Base-by-base conservation (phyloP, 1,140 invertebrate species). In the Caenorhabditis brenneri region DNA sequence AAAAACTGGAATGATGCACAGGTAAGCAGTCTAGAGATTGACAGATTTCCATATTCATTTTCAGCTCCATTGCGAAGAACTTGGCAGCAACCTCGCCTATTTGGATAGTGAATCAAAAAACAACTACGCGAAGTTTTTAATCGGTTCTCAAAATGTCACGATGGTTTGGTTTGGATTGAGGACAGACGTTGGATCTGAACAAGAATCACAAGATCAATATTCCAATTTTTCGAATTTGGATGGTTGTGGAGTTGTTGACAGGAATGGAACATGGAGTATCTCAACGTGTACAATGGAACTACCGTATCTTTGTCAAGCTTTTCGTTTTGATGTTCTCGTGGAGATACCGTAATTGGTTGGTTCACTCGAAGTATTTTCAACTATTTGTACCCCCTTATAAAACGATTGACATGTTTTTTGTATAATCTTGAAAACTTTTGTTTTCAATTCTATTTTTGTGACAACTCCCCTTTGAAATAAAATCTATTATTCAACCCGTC, bases 61-160 rank as follows among this genome's bases (percentile, higher is more conserved):
- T 33, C 58, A 65, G 58, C 16, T 65, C 1, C 58, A 65, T n/a
- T 65, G 58, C 22, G 58, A 65, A 33, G 58, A 65, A n/a, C 31
- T 65, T 9, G 58, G 58, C 7, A 65, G 58, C 36, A 33, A 65
- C 16, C 58, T 65, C 4, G 58, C 58, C 15, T 65, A 65, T 36
- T 65, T 65, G 58, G 58, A 65, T 24, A 65, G 58, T 24, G 58
- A 65, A 65, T 65, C 58, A 19, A 65, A 65, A 19, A 65, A 65
- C 16, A 65, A 33, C 31, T 65, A 33, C 7, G 58, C 58, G 3
- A 65, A 33, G 7, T 9, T n/a, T 65, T 15, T 65, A 5, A 0
- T 65, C 0, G 4, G n/a, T 33, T 65, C 58, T 65, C 58, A 65
- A 65, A 65, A 65, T 36, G 36, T 33, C 3, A 65, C 29, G 16